A percentile compares a stretch with the other conserved stretches of the same genome.
Conservation (phyloP, 2,797 vertebrate species). For the Yasuhikotakia modesta region DNA sequence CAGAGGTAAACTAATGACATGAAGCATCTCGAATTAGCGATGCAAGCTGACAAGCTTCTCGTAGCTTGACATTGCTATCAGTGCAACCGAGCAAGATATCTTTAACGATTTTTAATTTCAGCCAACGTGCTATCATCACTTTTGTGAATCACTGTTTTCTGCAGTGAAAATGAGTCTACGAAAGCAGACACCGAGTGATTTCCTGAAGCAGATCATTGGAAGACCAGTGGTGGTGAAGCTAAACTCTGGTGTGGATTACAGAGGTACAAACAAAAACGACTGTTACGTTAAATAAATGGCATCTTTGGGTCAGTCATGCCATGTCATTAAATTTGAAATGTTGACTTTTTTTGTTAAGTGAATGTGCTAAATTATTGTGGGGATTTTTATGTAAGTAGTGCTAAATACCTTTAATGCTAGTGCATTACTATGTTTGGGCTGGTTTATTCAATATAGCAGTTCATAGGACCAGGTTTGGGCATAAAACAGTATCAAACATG, state of each 20-base stretch:
- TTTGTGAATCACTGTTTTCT: too few species aligned
- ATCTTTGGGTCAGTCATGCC: background rate
- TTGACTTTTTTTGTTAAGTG: background rate
- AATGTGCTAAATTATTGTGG: background rate
- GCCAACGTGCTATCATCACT: background rate
- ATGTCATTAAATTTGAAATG: background rate
- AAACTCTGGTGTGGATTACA: conserved; percentile 98
- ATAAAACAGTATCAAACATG: too few species aligned
- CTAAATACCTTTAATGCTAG: background rate
- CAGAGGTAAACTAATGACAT: background rate
- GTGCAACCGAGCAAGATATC: background rate
- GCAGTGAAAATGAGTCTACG: conserved; percentile 87
- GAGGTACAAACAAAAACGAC: conserved; percentile 77
- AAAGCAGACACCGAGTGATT: conserved; percentile 98
- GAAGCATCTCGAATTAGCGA: background rate
- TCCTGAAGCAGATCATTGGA: conserved; percentile 98
- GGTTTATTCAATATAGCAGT: background rate
- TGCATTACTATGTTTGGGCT: background rate
- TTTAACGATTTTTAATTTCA: background rate
- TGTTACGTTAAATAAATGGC: background rate
- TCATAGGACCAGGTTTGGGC: too few species aligned
- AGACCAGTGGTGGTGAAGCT: conserved; percentile 97
- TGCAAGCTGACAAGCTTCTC: background rate
- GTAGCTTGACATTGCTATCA: too few species aligned
- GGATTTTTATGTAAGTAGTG: too few species aligned